A percentile compares a stretch with the other conserved stretches of the same genome.
These are phyloP conservation scores for Raja brachyura DNA, from an alignment of 2,113 vertebrate genomes.

Conservation along the genomic window DNA sequence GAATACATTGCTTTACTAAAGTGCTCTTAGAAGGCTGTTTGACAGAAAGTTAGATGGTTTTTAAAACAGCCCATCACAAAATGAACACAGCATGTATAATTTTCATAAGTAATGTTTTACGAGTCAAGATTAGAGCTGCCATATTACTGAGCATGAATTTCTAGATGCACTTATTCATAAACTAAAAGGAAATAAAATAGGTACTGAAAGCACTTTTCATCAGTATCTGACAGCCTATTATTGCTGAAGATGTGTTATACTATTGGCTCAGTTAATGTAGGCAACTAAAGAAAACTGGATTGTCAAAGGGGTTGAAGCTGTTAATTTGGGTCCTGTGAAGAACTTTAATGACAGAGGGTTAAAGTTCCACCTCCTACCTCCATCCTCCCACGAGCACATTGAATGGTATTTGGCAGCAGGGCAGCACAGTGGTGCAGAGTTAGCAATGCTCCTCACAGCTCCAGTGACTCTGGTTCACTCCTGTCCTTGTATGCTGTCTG, in stretches of 20 bases:
- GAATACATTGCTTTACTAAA: background rate
- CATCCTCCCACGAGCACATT: background rate
- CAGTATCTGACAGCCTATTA: background rate
- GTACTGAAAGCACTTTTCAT: background rate
- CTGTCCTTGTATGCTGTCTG: too few relatives aligned
- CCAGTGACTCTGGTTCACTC: too few relatives aligned
- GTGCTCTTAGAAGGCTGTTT: background rate
- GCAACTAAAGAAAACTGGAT: background rate
- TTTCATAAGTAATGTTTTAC: background rate
- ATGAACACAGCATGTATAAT: background rate
- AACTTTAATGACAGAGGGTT: background rate
- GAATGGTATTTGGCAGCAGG: background rate
- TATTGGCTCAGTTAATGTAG: background rate
- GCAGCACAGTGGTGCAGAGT: too few relatives aligned
- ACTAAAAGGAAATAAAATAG: too few relatives aligned
- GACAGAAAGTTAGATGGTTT: background rate
- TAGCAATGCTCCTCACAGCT: too few relatives aligned
- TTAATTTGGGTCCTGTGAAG: background rate
- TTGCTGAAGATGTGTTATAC: background rate
- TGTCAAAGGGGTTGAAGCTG: background rate
- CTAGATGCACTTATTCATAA: background rate
- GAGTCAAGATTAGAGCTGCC: slow-evolving; percentile 6
- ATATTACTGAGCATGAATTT: background rate
- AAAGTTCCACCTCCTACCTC: background rate
- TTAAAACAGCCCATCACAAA: background rate